Conservation (phyloP, 2,888 invertebrate species). For the Punctoribates punctum region DNA sequence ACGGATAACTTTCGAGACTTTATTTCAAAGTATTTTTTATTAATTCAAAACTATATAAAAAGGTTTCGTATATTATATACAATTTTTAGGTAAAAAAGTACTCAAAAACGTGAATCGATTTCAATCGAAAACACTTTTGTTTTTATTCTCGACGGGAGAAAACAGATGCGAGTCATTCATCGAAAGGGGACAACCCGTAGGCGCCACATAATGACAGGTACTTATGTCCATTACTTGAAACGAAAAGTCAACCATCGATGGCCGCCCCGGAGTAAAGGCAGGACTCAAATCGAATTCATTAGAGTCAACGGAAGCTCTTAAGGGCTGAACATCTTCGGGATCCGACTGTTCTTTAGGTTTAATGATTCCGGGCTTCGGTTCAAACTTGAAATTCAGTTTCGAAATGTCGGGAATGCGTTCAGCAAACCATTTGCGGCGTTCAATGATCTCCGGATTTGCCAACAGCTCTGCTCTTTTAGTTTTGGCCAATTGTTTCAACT, state of each 20-base stretch:
- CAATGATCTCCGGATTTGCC: background rate
- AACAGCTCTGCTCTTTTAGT: background rate
- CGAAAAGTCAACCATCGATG: background rate
- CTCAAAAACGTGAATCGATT: no score
- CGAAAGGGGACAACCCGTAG: background rate
- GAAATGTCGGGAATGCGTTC: background rate
- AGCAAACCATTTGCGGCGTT: background rate
- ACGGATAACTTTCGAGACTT: no score
- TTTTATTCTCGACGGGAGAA: conserved; percentile 2
- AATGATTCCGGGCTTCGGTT: background rate
- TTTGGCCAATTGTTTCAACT: background rate
- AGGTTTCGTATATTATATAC: no score
- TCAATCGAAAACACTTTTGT: background rate
- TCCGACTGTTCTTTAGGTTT: background rate
- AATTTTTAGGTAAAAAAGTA: no score
- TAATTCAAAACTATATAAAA: no score
- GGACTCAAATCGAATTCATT: background rate
- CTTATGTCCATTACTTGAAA: conserved; percentile 9
- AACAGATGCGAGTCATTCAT: background rate
- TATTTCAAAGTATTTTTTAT: no score
- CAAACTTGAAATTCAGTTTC: conserved; percentile 2
- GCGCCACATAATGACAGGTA: conserved; percentile 8
- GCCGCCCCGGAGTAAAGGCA: background rate
- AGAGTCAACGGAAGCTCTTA: no score
- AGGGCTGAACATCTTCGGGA: no score